These are phyloP conservation scores for Tachina lurida DNA, from an alignment of 2,888 invertebrate genomes.

Conservation along the genomic window DNA sequence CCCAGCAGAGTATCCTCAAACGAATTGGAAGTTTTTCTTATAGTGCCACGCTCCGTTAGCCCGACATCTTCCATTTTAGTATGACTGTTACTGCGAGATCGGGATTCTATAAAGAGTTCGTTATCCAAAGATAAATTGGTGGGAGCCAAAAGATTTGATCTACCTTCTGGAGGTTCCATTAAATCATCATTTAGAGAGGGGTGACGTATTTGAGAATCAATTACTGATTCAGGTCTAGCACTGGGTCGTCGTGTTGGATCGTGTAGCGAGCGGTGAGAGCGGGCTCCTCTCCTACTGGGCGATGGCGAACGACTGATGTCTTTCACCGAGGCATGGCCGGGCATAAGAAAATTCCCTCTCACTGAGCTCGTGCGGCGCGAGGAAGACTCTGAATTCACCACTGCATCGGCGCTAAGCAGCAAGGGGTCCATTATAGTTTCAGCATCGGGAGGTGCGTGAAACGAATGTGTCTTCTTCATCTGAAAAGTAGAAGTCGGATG, in stretches of 20 bases:
- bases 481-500: conserved; percentile 82
- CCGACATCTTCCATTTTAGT: conserved; percentile 82
- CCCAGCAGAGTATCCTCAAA: conserved; percentile 78
- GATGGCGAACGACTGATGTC: conserved; percentile 81
- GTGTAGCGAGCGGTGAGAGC: conserved; percentile 82
- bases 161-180: conserved; percentile 77
- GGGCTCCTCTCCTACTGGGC: conserved; percentile 82
- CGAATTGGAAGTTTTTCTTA: conserved; percentile 79
- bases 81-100: conserved; percentile 82
- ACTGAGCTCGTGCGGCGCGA: conserved; percentile 82
- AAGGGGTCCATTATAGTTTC: conserved; percentile 80
- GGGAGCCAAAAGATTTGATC: conserved; percentile 77
- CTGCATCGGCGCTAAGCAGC: conserved; percentile 73
- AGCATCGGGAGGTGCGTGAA: conserved; percentile 82
- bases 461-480: conserved; percentile 83
- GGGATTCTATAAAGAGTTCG: conserved; percentile 81
- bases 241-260: conserved; percentile 80
- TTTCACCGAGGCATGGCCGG: conserved; percentile 77
- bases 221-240: conserved; percentile 79
- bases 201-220: conserved; percentile 81
- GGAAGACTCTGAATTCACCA: conserved; percentile 77
- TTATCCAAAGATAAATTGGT: conserved; percentile 82
- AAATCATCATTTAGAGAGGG: conserved; percentile 83
- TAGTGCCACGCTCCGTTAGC: conserved; percentile 70
- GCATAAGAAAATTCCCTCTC: conserved; percentile 81